Evolutionary conservation across 2,888 invertebrate genomes (phyloP).

Genomic region (Erebia aethiops): DNA sequence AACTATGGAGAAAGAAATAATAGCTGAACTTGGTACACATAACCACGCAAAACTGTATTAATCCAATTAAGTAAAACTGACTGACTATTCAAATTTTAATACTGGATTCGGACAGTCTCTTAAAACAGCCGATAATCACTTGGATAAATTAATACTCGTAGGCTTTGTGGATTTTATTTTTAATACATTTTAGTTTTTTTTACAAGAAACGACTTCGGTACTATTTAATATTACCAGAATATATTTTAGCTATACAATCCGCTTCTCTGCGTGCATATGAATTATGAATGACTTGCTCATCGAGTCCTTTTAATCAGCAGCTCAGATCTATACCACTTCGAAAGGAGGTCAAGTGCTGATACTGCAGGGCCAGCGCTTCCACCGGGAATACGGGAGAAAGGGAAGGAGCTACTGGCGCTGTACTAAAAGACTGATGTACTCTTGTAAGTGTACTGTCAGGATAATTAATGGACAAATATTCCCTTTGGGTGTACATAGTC

Average conservation of each 20-base stretch:
- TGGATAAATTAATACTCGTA: background rate
- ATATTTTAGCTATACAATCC: background rate
- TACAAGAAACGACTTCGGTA: background rate
- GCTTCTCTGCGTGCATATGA: background rate
- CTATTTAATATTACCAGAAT: background rate
- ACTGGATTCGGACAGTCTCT: background rate
- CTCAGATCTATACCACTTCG: slow-evolving; percentile 51
- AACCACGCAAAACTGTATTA: slow-evolving; percentile 16
- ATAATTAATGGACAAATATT: slow-evolving; percentile 54
- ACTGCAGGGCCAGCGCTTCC: slow-evolving; percentile 55
- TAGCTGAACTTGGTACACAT: slow-evolving; percentile 27
- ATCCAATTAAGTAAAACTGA: slow-evolving; percentile 11
- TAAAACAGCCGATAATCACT: too few species aligned
- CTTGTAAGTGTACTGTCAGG: slow-evolving; percentile 58
- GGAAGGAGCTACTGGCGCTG: slow-evolving; percentile 64
- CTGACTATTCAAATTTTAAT: background rate
- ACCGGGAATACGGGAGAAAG: slow-evolving; percentile 58
- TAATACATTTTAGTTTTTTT: background rate
- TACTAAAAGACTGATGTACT: slow-evolving; percentile 51
- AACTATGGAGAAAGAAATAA: slow-evolving; percentile 11
- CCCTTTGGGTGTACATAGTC: slow-evolving; percentile 55
- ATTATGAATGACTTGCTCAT: background rate
- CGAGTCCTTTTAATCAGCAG: slow-evolving; percentile 37
- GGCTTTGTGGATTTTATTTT: background rate
- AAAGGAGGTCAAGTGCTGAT: slow-evolving; percentile 61